Evolutionary conservation across 1,140 invertebrate species (phyloP).

Genomic region (Drosophila eugracilis): DNA sequence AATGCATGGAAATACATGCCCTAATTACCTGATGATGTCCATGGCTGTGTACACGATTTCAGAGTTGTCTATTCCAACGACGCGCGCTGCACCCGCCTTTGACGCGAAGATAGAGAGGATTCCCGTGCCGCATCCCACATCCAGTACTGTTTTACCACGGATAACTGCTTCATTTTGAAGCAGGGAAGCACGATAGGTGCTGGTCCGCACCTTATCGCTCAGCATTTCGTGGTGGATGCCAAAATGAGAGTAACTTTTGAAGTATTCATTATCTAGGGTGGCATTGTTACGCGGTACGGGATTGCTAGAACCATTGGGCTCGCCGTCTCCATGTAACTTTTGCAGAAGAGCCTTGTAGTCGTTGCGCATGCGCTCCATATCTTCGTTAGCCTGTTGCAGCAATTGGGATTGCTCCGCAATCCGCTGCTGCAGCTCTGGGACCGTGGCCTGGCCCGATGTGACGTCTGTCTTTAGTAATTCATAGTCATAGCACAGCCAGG

Average conservation of each 20-base stretch:
- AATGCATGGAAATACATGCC: not conserved
- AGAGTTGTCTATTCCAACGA: slow-evolving; percentile 97
- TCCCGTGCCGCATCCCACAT: slow-evolving; percentile 97
- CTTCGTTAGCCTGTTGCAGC: slow-evolving; percentile 87
- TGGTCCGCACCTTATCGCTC: slow-evolving; percentile 92
- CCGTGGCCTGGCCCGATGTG: not conserved
- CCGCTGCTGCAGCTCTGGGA: slow-evolving; percentile 35
- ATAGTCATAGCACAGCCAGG: slow-evolving; percentile 91
- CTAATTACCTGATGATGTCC: slow-evolving; percentile 88
- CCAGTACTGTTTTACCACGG: slow-evolving; percentile 93
- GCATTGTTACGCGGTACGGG: slow-evolving; percentile 61
- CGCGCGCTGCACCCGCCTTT: slow-evolving; percentile 94
- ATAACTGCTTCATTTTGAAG: slow-evolving; percentile 91
- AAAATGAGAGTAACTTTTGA: slow-evolving; percentile 98
- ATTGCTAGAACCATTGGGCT: slow-evolving; percentile 66
- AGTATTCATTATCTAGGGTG: slow-evolving; percentile 92
- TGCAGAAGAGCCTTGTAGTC: slow-evolving; percentile 86
- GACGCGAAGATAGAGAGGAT: slow-evolving; percentile 98
- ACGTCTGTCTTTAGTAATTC: slow-evolving; percentile 38
- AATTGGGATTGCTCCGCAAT: slow-evolving; percentile 66
- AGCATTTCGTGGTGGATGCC: slow-evolving; percentile 99
- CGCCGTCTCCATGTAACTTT: slow-evolving; percentile 44
- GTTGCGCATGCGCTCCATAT: slow-evolving; percentile 88
- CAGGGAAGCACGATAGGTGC: slow-evolving; percentile 97
- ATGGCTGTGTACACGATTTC: slow-evolving; percentile 93